Evolutionary conservation across 1,140 invertebrate genomes (phyloP).

Genomic region (Druon quercuslanigerum): DNA sequence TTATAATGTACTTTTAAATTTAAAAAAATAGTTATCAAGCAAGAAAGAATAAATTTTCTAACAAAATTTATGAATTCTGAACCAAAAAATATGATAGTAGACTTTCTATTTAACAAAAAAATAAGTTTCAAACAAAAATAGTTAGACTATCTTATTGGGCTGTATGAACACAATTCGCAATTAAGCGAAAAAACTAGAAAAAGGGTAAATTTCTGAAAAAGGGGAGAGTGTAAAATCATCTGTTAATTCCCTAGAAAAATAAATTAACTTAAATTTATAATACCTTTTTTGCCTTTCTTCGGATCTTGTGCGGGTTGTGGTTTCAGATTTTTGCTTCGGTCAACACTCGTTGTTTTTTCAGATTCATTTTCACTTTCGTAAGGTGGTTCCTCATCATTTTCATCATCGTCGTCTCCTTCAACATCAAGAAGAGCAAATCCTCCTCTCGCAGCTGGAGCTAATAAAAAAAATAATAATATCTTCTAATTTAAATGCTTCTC

Average conservation of each 20-base stretch:
- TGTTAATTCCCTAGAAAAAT: slow-evolving; percentile 7
- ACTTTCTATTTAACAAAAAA: too few species aligned
- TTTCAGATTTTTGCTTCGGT: slow-evolving; percentile 72
- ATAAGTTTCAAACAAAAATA: too few species aligned
- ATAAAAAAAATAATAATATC: background rate
- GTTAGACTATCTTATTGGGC: too few species aligned
- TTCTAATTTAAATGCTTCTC: background rate
- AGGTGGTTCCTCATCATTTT: slow-evolving; percentile 68
- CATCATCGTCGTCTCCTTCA: slow-evolving; percentile 73
- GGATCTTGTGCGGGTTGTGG: slow-evolving; percentile 69
- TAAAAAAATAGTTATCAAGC: too few species aligned
- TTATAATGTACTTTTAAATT: too few species aligned
- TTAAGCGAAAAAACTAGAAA: too few species aligned
- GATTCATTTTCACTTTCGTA: slow-evolving; percentile 73
- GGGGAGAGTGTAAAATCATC: too few species aligned
- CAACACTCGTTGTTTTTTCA: slow-evolving; percentile 70
- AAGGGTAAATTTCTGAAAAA: too few species aligned
- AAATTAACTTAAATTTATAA: slow-evolving; percentile 1
- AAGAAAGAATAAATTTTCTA: too few species aligned
- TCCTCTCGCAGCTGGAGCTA: slow-evolving; percentile 62
- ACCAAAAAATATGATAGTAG: too few species aligned
- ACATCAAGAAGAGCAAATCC: slow-evolving; percentile 80
- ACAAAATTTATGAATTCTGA: too few species aligned
- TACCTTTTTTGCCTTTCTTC: slow-evolving; percentile 73
- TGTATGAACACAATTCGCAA: too few species aligned